phyloP scores from a whole-genome alignment of 1,140 invertebrate genomes.

The Asbolus verrucosus region DNA sequence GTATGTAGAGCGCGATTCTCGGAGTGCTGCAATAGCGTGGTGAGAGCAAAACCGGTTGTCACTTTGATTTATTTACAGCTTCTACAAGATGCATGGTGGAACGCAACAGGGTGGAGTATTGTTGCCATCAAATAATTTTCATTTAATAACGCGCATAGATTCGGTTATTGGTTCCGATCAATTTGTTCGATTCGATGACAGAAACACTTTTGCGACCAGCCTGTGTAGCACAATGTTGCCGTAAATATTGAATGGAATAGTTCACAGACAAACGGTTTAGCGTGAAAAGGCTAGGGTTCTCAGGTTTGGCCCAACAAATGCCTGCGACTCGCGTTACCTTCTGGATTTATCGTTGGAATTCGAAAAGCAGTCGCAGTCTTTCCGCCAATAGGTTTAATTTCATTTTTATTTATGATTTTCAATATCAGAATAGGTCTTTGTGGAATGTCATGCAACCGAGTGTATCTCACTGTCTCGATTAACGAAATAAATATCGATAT shows the following conservation, averaged over 20 bases:
- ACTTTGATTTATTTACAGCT: slow-evolving; percentile 45
- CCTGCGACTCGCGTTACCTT: slow-evolving; percentile 29
- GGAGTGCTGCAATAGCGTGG: slow-evolving; percentile 32
- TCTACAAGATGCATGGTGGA: slow-evolving; percentile 43
- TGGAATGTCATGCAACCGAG: no score
- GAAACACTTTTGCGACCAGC: slow-evolving; percentile 38
- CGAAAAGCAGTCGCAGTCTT: slow-evolving; percentile 34
- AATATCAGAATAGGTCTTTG: slow-evolving; percentile 18
- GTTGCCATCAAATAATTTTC: slow-evolving; percentile 12
- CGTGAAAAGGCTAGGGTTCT: slow-evolving; percentile 37
- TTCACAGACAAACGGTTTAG: slow-evolving; percentile 45
- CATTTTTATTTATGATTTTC: slow-evolving; percentile 41
- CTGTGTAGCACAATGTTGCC: slow-evolving; percentile 29
- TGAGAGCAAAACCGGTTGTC: slow-evolving; percentile 40
- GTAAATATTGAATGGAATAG: slow-evolving; percentile 47
- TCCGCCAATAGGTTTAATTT: slow-evolving; percentile 37
- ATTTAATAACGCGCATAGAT: slow-evolving; percentile 20
- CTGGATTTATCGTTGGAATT: slow-evolving; percentile 33
- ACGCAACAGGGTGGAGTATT: slow-evolving; percentile 41
- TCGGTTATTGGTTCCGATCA: background rate
- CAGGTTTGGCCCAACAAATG: slow-evolving; percentile 34
- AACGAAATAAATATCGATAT: slow-evolving; percentile 17
- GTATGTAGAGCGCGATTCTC: slow-evolving; percentile 39
- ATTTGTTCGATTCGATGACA: slow-evolving; percentile 30
- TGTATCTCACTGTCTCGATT: slow-evolving; percentile 5